A percentile compares a stretch with the other conserved stretches of the same genome.
phyloP scores from a whole-genome alignment of 2,888 invertebrate species.

The Panzeria rudis region DNA sequence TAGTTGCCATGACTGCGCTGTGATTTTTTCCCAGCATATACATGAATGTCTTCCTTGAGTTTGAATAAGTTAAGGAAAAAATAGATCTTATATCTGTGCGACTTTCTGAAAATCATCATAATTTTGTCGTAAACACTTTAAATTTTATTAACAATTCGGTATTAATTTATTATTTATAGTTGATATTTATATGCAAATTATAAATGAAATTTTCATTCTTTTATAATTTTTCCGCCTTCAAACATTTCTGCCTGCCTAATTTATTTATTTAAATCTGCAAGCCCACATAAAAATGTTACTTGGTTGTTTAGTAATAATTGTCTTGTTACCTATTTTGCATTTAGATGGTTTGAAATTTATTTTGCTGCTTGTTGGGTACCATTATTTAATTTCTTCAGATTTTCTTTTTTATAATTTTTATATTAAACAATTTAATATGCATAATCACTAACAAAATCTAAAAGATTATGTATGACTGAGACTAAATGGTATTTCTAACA shows the following conservation, averaged over 20 bases:
- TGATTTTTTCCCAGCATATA: too few relatives aligned
- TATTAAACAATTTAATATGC: slow-evolving; percentile 54
- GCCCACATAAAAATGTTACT: slow-evolving; percentile 18
- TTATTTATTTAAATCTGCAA: slow-evolving; percentile 2
- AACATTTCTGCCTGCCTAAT: background rate
- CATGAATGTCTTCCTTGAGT: too few relatives aligned
- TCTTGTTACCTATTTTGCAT: background rate
- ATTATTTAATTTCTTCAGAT: background rate
- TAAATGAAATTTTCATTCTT: background rate
- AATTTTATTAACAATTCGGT: background rate
- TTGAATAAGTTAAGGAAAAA: too few relatives aligned
- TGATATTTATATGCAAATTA: background rate
- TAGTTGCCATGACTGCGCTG: too few relatives aligned
- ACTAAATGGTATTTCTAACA: background rate
- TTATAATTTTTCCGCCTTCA: background rate
- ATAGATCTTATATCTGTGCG: too few relatives aligned
- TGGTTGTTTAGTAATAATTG: slow-evolving; percentile 33
- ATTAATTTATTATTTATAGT: background rate
- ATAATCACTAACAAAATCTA: slow-evolving; percentile 44
- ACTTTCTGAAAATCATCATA: background rate
- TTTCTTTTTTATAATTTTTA: slow-evolving; percentile 7
- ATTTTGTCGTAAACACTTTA: background rate
- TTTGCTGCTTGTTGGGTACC: slow-evolving; percentile 7
- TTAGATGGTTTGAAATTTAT: slow-evolving; percentile 3
- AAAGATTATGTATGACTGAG: slow-evolving; percentile 35